Percentiles rank a stretch among this genome's conserved stretches.
These are phyloP conservation scores for Forpus xanthops DNA, from an alignment of 2,797 vertebrate species.

Conservation along the genomic window DNA sequence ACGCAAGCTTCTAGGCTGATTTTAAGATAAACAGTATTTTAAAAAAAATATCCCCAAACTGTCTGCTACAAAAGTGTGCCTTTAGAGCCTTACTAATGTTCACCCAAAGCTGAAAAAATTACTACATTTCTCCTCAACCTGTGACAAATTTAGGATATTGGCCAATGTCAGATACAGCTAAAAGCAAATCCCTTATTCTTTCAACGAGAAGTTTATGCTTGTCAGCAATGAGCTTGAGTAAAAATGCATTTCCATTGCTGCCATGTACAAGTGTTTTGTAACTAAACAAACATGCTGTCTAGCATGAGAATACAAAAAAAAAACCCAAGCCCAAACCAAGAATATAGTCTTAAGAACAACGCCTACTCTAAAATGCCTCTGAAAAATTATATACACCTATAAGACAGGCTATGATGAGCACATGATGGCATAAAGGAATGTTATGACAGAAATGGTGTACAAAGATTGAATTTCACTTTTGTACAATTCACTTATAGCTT, in stretches of 20 bases:
- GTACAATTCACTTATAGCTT: not conserved
- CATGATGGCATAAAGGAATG: not conserved
- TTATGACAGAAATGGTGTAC: not conserved
- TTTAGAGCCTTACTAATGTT: not conserved
- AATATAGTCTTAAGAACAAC: not conserved
- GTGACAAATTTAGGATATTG: not conserved
- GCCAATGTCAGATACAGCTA: not conserved
- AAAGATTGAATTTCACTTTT: not conserved
- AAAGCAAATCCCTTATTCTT: not conserved
- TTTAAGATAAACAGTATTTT: not conserved
- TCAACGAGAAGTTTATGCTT: not conserved
- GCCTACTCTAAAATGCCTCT: not conserved
- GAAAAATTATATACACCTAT: not conserved
- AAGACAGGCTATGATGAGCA: not conserved
- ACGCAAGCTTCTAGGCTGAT: not conserved
- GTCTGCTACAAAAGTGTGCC: not conserved
- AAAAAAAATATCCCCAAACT: not conserved
- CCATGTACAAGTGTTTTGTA: not conserved
- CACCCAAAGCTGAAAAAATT: not conserved
- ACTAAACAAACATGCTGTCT: not conserved
- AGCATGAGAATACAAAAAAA: not conserved
- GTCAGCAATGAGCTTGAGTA: not conserved
- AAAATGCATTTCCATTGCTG: not conserved
- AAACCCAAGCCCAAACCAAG: accelerated
- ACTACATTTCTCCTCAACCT: not conserved